These are phyloP conservation scores for Carduelis carduelis DNA, from an alignment of 2,797 vertebrate genomes.

Conservation along the genomic window DNA sequence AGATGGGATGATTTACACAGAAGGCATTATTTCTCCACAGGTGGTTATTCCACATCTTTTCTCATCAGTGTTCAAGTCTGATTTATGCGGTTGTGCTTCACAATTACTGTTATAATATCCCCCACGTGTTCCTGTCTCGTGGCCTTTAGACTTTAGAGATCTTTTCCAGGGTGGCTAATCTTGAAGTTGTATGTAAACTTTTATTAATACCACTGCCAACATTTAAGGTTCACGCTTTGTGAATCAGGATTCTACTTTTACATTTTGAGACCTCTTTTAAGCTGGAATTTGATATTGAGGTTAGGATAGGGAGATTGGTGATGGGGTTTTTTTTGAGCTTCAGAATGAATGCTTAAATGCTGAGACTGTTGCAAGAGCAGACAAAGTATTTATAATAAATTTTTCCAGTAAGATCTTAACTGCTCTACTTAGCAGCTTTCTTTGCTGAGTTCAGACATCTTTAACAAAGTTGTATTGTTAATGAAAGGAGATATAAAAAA, in stretches of 20 bases:
- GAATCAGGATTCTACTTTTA: not conserved
- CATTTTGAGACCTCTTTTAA: not conserved
- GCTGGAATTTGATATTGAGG: not conserved
- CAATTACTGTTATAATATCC: not conserved
- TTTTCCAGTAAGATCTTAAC: not conserved
- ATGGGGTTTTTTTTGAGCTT: not conserved
- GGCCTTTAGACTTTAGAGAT: not conserved
- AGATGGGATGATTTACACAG: not conserved
- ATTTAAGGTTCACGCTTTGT: not conserved
- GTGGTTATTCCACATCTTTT: not conserved
- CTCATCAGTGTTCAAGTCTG: not conserved
- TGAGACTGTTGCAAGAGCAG: not conserved
- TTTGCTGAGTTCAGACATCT: not conserved
- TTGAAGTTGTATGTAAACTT: not conserved
- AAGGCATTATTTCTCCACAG: not conserved
- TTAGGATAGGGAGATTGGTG: not conserved
- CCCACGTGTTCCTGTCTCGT: accelerated
- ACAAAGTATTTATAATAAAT: not conserved
- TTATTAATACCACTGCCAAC: not conserved
- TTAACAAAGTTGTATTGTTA: not conserved
- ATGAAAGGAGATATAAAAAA: not conserved
- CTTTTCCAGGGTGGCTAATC: not conserved
- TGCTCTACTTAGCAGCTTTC: not conserved
- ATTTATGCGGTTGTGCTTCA: not conserved
- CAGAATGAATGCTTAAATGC: not conserved